These are phyloP conservation scores for Leptoteleia sp. DNA, from an alignment of 1,140 invertebrate species.

Conservation along the genomic window DNA sequence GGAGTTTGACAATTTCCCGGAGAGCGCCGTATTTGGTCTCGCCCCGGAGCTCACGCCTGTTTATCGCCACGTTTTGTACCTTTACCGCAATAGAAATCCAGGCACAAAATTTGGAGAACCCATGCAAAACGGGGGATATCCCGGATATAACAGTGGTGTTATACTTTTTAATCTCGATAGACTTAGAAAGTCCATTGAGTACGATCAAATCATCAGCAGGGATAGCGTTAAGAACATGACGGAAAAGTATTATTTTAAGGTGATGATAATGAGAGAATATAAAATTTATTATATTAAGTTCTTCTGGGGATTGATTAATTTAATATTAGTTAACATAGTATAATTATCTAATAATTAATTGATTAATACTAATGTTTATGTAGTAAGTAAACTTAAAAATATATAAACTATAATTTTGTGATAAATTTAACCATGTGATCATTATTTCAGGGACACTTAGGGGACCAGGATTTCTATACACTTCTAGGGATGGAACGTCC, in stretches of 20 bases:
- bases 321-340: too few relatives aligned
- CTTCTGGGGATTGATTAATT: too few relatives aligned
- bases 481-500: conserved; percentile 87
- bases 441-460: conserved; percentile 87
- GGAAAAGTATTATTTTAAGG: conserved; percentile 86
- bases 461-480: conserved; percentile 94
- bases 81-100: conserved; percentile 85
- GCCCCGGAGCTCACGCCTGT: conserved; percentile 90
- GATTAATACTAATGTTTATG: too few relatives aligned
- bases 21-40: conserved; percentile 86
- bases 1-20: conserved; percentile 85
- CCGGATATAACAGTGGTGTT: conserved; percentile 92
- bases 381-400: too few relatives aligned
- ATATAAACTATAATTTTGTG: too few relatives aligned
- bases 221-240: conserved; percentile 83
- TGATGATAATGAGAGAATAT: too few relatives aligned
- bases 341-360: too few relatives aligned
- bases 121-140: conserved; percentile 83
- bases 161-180: conserved; percentile 87
- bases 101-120: conserved; percentile 84
- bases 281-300: too few relatives aligned
- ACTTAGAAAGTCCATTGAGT: conserved; percentile 85
- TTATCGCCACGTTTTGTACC: conserved; percentile 88
- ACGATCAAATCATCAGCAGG: conserved; percentile 83
- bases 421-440: too few relatives aligned